These are phyloP conservation scores for Trachythela sp. DNA, from an alignment of 64 coral and sea anemone species.

Conservation along the genomic window DNA sequence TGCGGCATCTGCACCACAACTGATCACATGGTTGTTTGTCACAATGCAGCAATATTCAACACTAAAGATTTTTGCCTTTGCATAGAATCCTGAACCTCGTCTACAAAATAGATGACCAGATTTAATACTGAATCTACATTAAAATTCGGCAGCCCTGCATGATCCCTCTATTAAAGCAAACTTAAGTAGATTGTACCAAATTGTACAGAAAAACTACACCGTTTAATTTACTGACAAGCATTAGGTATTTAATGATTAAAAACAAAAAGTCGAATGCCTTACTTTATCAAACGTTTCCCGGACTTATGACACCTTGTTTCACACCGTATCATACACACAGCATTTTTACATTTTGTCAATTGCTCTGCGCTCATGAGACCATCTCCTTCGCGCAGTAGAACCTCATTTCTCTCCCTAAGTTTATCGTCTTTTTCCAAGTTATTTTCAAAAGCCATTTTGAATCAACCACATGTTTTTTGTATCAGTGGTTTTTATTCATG, in stretches of 20 bases:
- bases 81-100: slow-evolving; percentile 7
- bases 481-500: neutral
- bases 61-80: slow-evolving; percentile 8
- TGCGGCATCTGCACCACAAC: neutral
- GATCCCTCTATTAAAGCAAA: no score
- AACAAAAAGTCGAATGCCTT: neutral
- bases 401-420: neutral
- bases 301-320: neutral
- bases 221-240: no score
- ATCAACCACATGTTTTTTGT: no score
- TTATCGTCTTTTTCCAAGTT: neutral
- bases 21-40: neutral
- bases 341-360: slow-evolving; percentile 4
- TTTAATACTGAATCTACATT: neutral
- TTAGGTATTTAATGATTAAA: no score
- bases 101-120: neutral
- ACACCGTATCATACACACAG: neutral
- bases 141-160: neutral
- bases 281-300: neutral
- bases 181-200: no score
- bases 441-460: neutral
- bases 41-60: slow-evolving; percentile 1
- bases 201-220: no score
- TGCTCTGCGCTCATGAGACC: neutral
- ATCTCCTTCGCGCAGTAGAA: neutral